Base-by-base conservation (phyloP, 2,888 invertebrate species). In the Apodemia mormo region DNA sequence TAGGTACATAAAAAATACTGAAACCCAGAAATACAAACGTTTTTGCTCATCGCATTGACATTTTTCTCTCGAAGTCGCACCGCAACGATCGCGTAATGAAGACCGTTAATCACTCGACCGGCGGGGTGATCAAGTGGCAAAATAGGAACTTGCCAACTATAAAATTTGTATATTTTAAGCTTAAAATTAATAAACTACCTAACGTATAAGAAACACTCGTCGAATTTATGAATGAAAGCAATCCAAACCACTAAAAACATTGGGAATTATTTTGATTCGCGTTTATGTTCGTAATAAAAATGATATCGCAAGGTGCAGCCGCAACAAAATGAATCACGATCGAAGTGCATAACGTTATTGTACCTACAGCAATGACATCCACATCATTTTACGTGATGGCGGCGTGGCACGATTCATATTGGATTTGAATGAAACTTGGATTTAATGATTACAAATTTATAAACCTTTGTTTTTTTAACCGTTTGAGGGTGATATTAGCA, bases 251-350 rank as follows among this genome's bases (percentile, higher is more conserved):
- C 56, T 30, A 29, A 58, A 58, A 58, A 58, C 56, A 58, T 30
- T 58, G 56, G 56, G 56, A 29, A 58, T 58, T 22, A 58, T 58
- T 58, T 58, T 58, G 56, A 58, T 58, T 58, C 56, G 56, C 56
- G 22, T 58, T 58, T 58, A 58, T 58, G 56, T 58, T 30, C 29
- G 56, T 58, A 58, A 58, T 58, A 58, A 58, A 58, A 58, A 58
- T 58, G 56, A 22, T 29, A 58, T 58, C 29, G 73, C 65, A 64
- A 73, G 70, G 72, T 73, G 71, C 71, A 73, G 65, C 58, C 65
- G 65, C 58, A 43, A 54, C 66, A 45, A 67, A 58, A 68, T 74
- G 74, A 74, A 43, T 73, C 73, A 70, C 58, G 70, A 67, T 6
- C 5, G 58, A 58, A 58, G 58, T 58, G 22, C 65, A 67, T 67